Evolutionary conservation across 35 echinoderm and acorn worm genomes (phyloP).

Genomic region (Heliocidaris erythrogramma): DNA sequence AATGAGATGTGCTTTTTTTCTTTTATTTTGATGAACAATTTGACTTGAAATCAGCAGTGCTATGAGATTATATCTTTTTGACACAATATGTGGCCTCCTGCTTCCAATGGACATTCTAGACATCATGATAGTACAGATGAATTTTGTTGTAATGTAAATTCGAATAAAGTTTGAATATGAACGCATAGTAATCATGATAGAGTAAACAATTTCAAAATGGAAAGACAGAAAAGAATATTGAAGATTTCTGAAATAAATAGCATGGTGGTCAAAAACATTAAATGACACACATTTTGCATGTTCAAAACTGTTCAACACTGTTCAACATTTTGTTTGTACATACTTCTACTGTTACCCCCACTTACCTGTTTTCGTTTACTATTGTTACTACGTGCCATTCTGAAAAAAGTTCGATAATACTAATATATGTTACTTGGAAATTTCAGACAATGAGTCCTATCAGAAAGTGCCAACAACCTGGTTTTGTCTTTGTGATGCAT

Average conservation of each 20-base stretch:
- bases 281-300: not conserved
- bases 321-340: not conserved
- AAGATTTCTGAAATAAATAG: not conserved
- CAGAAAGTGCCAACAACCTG: not conserved
- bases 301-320: not conserved
- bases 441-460: not conserved
- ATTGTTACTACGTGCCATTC: slow-evolving; percentile 35
- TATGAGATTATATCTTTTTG: not conserved
- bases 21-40: no score
- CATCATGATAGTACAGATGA: not conserved
- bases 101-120: not conserved
- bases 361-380: slow-evolving; percentile 11
- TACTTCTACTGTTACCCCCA: slow-evolving; percentile 9
- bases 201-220: not conserved
- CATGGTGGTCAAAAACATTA: not conserved
- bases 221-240: not conserved
- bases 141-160: not conserved
- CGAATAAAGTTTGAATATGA: not conserved
- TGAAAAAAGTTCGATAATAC: slow-evolving; percentile 33
- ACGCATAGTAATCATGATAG: not conserved
- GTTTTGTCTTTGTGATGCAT: no score
- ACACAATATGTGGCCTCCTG: not conserved
- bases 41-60: no score
- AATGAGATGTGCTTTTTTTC: no score
- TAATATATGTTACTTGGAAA: not conserved